Percentiles rank a stretch among this genome's conserved stretches.
Conservation (phyloP, 1,140 invertebrate species). For the Chymomyza costata region DNA sequence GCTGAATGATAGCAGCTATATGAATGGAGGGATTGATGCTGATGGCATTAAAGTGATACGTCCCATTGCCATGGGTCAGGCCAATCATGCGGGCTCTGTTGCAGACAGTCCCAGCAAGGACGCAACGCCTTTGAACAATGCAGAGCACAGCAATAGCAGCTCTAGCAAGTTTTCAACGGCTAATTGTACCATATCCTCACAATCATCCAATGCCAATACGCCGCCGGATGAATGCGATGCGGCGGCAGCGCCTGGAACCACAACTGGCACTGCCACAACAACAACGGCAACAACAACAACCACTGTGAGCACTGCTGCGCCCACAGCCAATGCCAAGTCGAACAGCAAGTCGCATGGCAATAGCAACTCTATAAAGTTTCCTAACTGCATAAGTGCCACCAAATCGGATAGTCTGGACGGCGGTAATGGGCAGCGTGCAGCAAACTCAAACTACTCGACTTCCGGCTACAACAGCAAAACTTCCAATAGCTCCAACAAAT, state of each 20-base stretch:
- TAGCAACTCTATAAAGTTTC: conserved; percentile 65
- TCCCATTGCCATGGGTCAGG: conserved; percentile 59
- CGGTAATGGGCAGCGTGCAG: conserved; percentile 22
- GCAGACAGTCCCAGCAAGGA: conserved; percentile 53
- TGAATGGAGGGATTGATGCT: conserved; percentile 58
- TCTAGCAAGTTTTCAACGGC: conserved; percentile 74
- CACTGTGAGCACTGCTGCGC: conserved; percentile 2
- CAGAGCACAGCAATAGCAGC: conserved; percentile 71
- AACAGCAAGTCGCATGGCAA: conserved; percentile 43
- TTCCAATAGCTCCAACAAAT: conserved; percentile 70
- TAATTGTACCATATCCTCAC: conserved; percentile 74
- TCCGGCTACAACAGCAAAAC: conserved; percentile 69
- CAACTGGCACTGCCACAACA: conserved; percentile 30
- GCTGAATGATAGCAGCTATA: conserved; percentile 52
- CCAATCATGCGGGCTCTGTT: conserved; percentile 43
- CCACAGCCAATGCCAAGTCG: conserved; percentile 27
- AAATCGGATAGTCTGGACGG: conserved; percentile 70
- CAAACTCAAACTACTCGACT: conserved; percentile 36
- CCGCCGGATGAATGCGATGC: conserved; percentile 55
- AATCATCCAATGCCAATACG: conserved; percentile 64
- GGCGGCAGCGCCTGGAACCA: background rate
- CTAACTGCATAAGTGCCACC: conserved; percentile 68
- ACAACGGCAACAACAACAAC: conserved; percentile 22
- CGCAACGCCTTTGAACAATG: conserved; percentile 16
- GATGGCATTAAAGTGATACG: conserved; percentile 67